These are phyloP conservation scores for Drepana arcuata DNA, from an alignment of 1,140 invertebrate species.

Conservation along the genomic window DNA sequence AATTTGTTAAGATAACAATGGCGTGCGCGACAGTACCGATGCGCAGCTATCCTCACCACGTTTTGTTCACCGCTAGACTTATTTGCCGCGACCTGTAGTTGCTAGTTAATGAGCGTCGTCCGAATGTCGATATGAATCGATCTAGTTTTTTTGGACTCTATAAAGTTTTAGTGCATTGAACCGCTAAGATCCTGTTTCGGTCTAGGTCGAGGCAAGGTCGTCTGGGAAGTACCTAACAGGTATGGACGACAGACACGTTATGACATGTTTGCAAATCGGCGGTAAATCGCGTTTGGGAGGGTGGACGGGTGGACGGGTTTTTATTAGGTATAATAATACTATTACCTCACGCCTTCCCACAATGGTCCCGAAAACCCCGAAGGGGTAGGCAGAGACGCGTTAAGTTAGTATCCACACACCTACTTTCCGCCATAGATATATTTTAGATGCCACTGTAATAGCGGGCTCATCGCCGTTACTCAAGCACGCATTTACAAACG, in stretches of 20 bases:
- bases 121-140: neutral
- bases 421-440: too few species aligned
- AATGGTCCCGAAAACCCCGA: too few species aligned
- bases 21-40: too few species aligned
- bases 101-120: neutral
- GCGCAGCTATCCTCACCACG: neutral
- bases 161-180: slow-evolving; percentile 3
- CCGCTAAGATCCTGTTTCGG: slow-evolving; percentile 3
- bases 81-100: neutral
- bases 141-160: neutral
- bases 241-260: slow-evolving; percentile 10
- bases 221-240: neutral
- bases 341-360: too few species aligned
- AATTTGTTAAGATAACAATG: too few species aligned
- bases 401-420: too few species aligned
- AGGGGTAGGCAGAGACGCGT: too few species aligned
- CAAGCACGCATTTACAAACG: too few species aligned
- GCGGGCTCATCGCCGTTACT: too few species aligned
- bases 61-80: neutral
- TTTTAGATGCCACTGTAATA: too few species aligned
- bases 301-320: too few species aligned
- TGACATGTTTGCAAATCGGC: slow-evolving; percentile 6
- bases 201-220: slow-evolving; percentile 23
- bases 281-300: neutral
- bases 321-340: too few species aligned